phyloP scores from a whole-genome alignment of 2,113 vertebrate genomes.

The Tragelaphus scriptus region DNA sequence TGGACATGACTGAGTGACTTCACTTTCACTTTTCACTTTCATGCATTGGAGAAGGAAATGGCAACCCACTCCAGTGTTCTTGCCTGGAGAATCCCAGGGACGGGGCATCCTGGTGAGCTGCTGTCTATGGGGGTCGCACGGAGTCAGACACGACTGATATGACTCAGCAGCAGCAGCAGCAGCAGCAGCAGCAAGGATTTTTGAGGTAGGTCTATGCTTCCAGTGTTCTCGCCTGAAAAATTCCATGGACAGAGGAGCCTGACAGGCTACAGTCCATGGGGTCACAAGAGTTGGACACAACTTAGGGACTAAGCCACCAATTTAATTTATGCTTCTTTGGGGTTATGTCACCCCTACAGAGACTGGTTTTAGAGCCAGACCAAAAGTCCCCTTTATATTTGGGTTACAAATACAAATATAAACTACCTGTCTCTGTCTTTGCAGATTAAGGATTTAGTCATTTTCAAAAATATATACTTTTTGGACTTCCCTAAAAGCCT shows the following conservation, averaged over 20 bases:
- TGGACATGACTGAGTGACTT: too few relatives aligned
- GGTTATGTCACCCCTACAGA: neutral
- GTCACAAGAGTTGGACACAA: neutral
- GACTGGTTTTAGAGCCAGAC: neutral
- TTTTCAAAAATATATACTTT: neutral
- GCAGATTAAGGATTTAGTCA: neutral
- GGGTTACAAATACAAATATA: neutral
- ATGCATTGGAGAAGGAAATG: too few relatives aligned
- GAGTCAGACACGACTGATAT: too few relatives aligned
- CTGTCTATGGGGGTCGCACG: too few relatives aligned
- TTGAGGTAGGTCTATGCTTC: neutral
- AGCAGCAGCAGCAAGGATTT: neutral
- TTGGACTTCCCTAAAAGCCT: neutral
- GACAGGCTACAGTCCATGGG: neutral
- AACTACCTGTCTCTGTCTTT: neutral
- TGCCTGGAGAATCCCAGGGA: too few relatives aligned
- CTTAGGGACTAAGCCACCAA: neutral
- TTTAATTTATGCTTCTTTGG: neutral
- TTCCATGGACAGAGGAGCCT: too few relatives aligned
- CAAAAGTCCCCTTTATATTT: neutral
- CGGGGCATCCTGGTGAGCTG: too few relatives aligned
- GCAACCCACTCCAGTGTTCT: too few relatives aligned
- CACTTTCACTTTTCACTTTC: too few relatives aligned
- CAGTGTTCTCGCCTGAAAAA: too few relatives aligned
- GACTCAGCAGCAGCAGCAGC: too few relatives aligned